Base-by-base conservation (phyloP, 2,113 vertebrate genomes). In the Forbesichthys papilliferus region DNA sequence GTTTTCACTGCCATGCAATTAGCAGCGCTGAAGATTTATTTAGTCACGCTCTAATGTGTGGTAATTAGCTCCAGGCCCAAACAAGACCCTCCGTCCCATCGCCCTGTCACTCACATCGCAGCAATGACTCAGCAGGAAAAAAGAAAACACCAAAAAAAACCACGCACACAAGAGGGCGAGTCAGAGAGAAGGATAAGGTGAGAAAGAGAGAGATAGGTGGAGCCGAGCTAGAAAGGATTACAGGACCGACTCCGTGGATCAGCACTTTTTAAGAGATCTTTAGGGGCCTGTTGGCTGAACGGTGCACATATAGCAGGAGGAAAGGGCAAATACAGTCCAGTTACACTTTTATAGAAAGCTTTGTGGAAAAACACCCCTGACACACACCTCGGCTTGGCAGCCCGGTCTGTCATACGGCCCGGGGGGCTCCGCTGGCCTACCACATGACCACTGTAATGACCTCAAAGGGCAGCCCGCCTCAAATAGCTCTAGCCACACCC, bases 261-360 rank as follows among this genome's bases (percentile, higher is more conserved):
- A 92, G 90, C 90, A 91, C 87, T 90, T 90, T 90, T 90, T 91
- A 92, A 92, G 85, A 93, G 91, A 89, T 92, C 91, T 93, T 93
- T 78, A 86, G 90, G 92, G 91, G 89, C 91, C 88, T 90, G 83
- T 92, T 92, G 91, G 90, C 86, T 88, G 88, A 89, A 83, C 69
- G 85, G 72, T 64, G 75, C 36, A 14, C 54, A 61, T 72, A 74
- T 64, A 85, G 81, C 60, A 86, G 84, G 90, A 90, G 88, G 87
- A 92, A 92, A 92, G 91, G 92, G 91, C 88, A 93, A 92, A 90
- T 84, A 85, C 85, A 83, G 86, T 81, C 86, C 90, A 89, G 90
- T 92, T 92, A 91, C 90, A 90, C 90, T 93, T 92, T 93, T 93
- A 93, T 92, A 90, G 91, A 92, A 91, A 90, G 91, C 90, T 93